These are phyloP conservation scores for Ethmia dodecea DNA, from an alignment of 2,888 invertebrate species.

Conservation along the genomic window DNA sequence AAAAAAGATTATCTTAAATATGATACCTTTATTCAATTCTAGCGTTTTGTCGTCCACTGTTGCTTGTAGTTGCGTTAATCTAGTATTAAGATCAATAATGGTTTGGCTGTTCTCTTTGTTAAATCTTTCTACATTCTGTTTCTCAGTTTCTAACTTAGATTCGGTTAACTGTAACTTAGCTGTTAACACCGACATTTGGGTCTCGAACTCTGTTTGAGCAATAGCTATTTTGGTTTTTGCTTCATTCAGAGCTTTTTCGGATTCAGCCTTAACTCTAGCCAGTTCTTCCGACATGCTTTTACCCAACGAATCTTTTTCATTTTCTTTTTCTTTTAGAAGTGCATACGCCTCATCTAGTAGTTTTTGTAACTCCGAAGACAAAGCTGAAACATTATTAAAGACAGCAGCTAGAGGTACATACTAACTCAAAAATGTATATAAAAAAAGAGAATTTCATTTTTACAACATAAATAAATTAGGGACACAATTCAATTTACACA, in stretches of 20 bases:
- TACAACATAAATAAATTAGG: no score
- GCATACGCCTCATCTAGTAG: slow-evolving; percentile 71
- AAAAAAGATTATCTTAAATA: no score
- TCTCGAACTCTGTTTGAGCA: slow-evolving; percentile 78
- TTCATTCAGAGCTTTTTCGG: slow-evolving; percentile 69
- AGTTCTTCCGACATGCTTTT: slow-evolving; percentile 72
- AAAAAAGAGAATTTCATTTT: no score
- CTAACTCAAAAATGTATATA: no score
- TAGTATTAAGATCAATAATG: slow-evolving; percentile 65
- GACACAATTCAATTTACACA: no score
- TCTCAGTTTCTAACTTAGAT: slow-evolving; percentile 65
- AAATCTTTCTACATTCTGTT: slow-evolving; percentile 63
- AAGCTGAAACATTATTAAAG: slow-evolving; percentile 49
- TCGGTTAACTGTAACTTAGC: slow-evolving; percentile 73
- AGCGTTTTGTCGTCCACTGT: slow-evolving; percentile 69
- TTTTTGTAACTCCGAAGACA: slow-evolving; percentile 70
- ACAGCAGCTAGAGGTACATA: no score
- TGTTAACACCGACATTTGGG: slow-evolving; percentile 74
- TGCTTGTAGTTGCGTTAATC: slow-evolving; percentile 65
- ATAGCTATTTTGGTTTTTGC: slow-evolving; percentile 82
- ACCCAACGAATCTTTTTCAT: slow-evolving; percentile 67
- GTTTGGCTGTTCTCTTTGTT: slow-evolving; percentile 68
- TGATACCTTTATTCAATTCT: slow-evolving; percentile 74
- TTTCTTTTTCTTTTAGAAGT: slow-evolving; percentile 69
- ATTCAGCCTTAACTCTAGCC: slow-evolving; percentile 61